Conservation (phyloP, 2,888 invertebrate genomes). For the Nebria brevicollis region DNA sequence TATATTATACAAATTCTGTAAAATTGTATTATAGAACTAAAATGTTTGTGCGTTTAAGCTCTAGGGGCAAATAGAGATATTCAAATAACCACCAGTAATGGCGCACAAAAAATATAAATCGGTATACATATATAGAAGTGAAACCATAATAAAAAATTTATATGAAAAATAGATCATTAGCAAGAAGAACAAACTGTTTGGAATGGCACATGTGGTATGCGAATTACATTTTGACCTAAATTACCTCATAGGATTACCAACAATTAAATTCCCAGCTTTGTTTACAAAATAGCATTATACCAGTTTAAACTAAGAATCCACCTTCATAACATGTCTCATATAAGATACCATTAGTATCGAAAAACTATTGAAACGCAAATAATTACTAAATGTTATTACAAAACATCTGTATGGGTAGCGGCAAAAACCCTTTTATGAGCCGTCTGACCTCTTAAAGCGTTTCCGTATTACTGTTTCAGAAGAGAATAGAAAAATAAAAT, state of each 20-base stretch:
- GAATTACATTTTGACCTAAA: neutral
- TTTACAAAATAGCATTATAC: neutral
- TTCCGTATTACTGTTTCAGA: neutral
- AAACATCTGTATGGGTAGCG: neutral
- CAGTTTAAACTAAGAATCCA: neutral
- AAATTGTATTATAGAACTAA: too few relatives aligned
- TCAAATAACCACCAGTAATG: too few relatives aligned
- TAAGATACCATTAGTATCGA: neutral
- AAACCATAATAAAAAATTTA: too few relatives aligned
- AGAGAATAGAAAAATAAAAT: constrained; percentile 5
- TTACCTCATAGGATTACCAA: neutral
- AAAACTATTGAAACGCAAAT: neutral
- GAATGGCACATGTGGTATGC: neutral
- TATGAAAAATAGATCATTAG: too few relatives aligned
- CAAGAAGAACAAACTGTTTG: too few relatives aligned
- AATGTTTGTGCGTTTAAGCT: too few relatives aligned
- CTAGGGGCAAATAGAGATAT: too few relatives aligned
- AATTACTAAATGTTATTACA: neutral
- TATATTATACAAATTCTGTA: too few relatives aligned
- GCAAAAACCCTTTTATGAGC: neutral
- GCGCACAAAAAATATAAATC: too few relatives aligned
- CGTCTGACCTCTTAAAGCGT: neutral
- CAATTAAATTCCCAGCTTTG: neutral
- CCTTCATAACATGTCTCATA: neutral
- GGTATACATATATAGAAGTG: too few relatives aligned